These are phyloP conservation scores for Thymelicus lineola DNA, from an alignment of 2,888 invertebrate genomes.

Conservation along the genomic window DNA sequence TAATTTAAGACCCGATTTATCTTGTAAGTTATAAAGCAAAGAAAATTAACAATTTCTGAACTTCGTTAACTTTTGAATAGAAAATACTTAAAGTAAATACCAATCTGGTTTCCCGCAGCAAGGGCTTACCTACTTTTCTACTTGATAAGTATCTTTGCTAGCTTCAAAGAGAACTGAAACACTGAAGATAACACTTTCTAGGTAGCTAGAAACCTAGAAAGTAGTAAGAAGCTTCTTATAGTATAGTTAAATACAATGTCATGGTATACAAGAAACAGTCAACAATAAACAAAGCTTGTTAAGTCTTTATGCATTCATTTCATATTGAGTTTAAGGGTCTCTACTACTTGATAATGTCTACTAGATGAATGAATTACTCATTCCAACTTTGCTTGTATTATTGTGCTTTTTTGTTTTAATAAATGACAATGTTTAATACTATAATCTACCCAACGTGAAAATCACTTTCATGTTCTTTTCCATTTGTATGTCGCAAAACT, in stretches of 20 bases:
- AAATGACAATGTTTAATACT: too few relatives aligned
- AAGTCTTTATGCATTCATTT: too few relatives aligned
- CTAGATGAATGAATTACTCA: too few relatives aligned
- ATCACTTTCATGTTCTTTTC: too few relatives aligned
- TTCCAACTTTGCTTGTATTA: too few relatives aligned
- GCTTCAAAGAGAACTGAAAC: conserved; percentile 7
- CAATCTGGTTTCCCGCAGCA: conserved; percentile 10
- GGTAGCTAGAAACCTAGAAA: too few relatives aligned
- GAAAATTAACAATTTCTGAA: conserved; percentile 1
- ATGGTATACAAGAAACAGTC: not conserved
- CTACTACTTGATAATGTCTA: too few relatives aligned
- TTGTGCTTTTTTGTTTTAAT: too few relatives aligned
- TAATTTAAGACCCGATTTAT: not conserved
- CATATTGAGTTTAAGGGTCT: too few relatives aligned
- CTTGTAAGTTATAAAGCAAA: not conserved
- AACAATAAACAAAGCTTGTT: too few relatives aligned
- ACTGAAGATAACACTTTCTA: not conserved
- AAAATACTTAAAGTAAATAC: conserved; percentile 21
- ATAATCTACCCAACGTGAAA: too few relatives aligned
- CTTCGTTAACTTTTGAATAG: not conserved
- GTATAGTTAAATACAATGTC: not conserved
- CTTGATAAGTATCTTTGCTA: not conserved
- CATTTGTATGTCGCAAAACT: not conserved
- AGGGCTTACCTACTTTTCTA: conserved; percentile 1
- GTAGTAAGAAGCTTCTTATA: too few relatives aligned